phyloP scores from a whole-genome alignment of 2,797 vertebrate species.

The Adelosebastes latens region DNA sequence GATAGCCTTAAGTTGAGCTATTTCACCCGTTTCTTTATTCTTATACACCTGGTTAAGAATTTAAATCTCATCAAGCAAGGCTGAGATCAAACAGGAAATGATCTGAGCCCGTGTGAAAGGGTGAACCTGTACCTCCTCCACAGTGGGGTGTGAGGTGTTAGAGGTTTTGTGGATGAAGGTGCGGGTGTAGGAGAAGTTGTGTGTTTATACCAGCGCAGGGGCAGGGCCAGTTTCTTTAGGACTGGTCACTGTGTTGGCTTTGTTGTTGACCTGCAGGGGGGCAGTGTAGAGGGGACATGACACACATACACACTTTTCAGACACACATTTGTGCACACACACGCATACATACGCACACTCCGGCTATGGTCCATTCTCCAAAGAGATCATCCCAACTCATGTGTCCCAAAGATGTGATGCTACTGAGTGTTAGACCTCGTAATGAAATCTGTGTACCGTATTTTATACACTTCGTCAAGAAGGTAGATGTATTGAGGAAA shows the following conservation, averaged over 20 bases:
- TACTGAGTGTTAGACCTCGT: not conserved
- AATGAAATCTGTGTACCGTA: not conserved
- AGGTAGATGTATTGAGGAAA: no score
- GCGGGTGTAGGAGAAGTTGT: constrained; percentile 56
- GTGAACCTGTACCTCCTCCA: constrained; percentile 71
- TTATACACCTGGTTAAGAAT: not conserved
- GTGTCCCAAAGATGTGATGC: constrained; percentile 13
- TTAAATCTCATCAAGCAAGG: not conserved
- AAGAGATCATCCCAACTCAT: constrained; percentile 15
- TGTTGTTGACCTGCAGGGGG: constrained; percentile 86
- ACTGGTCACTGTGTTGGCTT: constrained; percentile 87
- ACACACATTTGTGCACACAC: constrained; percentile 15
- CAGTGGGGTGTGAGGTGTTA: constrained; percentile 25
- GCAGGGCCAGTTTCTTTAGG: constrained; percentile 85
- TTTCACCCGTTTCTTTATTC: not conserved
- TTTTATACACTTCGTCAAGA: not conserved
- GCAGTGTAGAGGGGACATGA: constrained; percentile 80
- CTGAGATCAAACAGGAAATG: constrained; percentile 17
- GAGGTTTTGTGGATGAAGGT: constrained; percentile 47
- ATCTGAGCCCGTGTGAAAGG: constrained; percentile 37
- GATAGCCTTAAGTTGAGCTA: constrained; percentile 44
- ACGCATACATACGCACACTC: not conserved
- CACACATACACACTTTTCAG: constrained; percentile 60
- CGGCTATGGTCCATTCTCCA: constrained; percentile 13
- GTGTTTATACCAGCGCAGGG: constrained; percentile 85